Conservation (phyloP, 2,113 vertebrate genomes). For the Phasianus colchicus region DNA sequence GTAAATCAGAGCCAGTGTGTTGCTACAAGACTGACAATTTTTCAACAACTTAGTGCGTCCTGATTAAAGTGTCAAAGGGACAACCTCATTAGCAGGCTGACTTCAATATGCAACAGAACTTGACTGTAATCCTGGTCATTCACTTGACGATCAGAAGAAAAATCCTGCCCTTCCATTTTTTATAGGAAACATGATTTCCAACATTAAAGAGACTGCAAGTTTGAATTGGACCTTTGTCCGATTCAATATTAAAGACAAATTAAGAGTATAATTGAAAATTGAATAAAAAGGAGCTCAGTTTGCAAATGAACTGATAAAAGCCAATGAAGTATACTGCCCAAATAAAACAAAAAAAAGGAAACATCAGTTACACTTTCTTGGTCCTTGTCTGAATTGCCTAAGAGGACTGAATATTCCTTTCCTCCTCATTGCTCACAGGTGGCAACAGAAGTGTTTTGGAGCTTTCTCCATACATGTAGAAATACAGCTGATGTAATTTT, state of each 20-base stretch:
- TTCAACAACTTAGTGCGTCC: neutral
- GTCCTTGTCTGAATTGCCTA: neutral
- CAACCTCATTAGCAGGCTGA: neutral
- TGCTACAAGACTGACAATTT: neutral
- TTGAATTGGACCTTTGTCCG: too few species aligned
- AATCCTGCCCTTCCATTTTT: neutral
- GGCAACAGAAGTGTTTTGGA: neutral
- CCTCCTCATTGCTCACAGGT: neutral
- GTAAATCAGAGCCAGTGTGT: neutral
- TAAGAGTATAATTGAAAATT: neutral
- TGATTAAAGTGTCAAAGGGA: neutral
- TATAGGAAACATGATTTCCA: neutral
- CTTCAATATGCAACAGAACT: neutral
- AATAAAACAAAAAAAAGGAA: neutral
- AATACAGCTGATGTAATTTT: neutral
- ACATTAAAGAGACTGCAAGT: neutral
- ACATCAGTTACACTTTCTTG: neutral
- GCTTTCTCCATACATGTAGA: neutral
- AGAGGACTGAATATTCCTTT: neutral
- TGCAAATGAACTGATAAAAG: neutral
- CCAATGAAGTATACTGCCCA: neutral
- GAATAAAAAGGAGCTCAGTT: neutral
- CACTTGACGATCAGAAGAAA: neutral
- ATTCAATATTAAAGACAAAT: neutral
- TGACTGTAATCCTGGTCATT: neutral